Conservation (phyloP, 2,888 invertebrate species). For the Galerucella pusilla region DNA sequence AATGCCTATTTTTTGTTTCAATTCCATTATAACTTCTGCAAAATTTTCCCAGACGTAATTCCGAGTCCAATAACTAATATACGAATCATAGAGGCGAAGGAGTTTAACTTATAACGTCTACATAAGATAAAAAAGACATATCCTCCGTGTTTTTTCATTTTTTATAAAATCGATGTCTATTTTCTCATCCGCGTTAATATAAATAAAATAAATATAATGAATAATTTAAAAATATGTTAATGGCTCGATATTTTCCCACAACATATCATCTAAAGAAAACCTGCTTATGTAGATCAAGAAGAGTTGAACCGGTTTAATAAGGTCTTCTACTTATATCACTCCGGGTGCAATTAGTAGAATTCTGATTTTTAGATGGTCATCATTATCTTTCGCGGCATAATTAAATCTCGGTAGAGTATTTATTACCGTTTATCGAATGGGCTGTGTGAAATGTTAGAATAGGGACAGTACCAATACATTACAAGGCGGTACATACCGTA, state of each 20-base stretch:
- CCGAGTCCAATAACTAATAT: too few species aligned
- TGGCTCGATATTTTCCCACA: conserved; percentile 40
- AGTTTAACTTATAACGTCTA: too few species aligned
- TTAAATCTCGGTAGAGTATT: conserved; percentile 14
- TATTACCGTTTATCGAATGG: not conserved
- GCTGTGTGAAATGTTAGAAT: conserved; percentile 6
- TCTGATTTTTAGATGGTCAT: conserved; percentile 41
- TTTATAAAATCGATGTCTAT: too few species aligned
- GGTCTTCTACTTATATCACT: conserved; percentile 35
- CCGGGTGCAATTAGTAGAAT: conserved; percentile 38
- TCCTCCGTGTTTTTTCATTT: too few species aligned
- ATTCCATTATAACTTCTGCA: too few species aligned
- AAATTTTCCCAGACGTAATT: too few species aligned
- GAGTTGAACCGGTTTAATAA: conserved; percentile 40
- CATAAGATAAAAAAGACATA: too few species aligned
- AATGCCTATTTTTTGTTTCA: too few species aligned
- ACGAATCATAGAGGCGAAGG: too few species aligned
- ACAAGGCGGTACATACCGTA: not conserved
- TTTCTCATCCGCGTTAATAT: not conserved
- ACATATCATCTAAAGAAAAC: conserved; percentile 37
- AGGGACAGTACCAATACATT: not conserved
- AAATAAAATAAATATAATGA: not conserved
- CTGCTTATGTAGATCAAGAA: conserved; percentile 39
- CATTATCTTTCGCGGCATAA: conserved; percentile 37
- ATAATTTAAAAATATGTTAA: conserved; percentile 10